phyloP scores from a whole-genome alignment of 2,888 invertebrate genomes.

The Spatulosminthurus flaviceps region DNA sequence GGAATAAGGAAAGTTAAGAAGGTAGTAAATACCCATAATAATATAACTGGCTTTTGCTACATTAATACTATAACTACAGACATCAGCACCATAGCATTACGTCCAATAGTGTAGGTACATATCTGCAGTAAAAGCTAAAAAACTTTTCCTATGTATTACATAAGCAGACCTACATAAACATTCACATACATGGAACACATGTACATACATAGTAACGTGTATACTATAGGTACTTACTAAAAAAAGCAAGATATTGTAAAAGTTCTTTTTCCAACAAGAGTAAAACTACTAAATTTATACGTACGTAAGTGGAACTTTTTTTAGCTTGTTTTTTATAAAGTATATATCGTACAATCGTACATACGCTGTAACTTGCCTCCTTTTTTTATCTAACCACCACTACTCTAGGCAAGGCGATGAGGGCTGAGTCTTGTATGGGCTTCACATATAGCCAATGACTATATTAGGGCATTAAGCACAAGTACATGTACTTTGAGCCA shows the following conservation, averaged over 20 bases:
- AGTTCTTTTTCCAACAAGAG: neutral
- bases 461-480: neutral
- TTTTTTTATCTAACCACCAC: conserved; percentile 1
- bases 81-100: neutral
- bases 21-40: conserved; percentile 28
- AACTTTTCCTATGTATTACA: no score
- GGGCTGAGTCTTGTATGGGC: no score
- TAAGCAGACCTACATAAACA: no score
- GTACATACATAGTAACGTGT: no score
- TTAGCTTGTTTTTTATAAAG: neutral
- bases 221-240: neutral
- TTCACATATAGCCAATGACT: neutral
- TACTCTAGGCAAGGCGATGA: no score
- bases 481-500: neutral
- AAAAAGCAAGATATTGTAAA: neutral
- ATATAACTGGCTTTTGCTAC: neutral
- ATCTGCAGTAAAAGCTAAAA: no score
- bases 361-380: neutral
- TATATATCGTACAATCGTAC: neutral
- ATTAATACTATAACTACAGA: neutral
- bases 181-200: no score
- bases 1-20: conserved; percentile 33
- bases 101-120: no score
- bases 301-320: neutral
- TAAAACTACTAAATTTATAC: neutral